Evolutionary conservation across 2,888 invertebrate genomes (phyloP), one percentile per base, ranked within the genome.

Genomic region (Polylopha cassiicola): DNA sequence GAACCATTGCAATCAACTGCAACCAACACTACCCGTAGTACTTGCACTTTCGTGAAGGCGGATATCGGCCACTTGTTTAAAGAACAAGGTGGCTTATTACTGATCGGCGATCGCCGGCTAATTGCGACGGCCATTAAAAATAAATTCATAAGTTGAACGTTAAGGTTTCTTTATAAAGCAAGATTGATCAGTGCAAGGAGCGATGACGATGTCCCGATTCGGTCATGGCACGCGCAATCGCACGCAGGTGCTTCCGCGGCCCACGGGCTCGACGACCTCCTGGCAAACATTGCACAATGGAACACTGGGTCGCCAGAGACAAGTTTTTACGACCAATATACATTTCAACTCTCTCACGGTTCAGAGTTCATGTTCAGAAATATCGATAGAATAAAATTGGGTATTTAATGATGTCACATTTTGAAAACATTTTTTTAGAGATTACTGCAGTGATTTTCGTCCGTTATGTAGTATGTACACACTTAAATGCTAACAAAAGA

Each of bases 181-280:
- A 27, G 13, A 38, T 30, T 8, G 11, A 13, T 37, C 28, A 31
- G 43, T 39, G 38, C 37, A 33, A 27, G 34, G 24, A 22, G 27
- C 24, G 43, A n/a, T 32, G 23, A 24, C 10, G 30, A 47, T 45
- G 47, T 38, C 44, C 55, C 44, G 43, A 50, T 51, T 53, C 50
- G 50, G 55, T 53, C 47, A 55, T 49, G 67, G 66, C 64, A 65
- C 62, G 67, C 59, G 58, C 55, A n/a, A n/a, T n/a, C n/a, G 51
- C 29, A 46, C 48, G 54, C 67, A 65, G 67, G 66, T 60, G 67
- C 70, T 75, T 78, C 75, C 73, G 69, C 54, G 61, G 50, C 55
- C 55, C 51, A 54, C 58, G 48, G 48, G 63, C 62, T 51, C 44
- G 46, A 47, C 53, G 51, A 54, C 53, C 55, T 53, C 58, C 48